These are phyloP conservation scores for Caenorhabditis sp. DNA, from an alignment of 2,888 invertebrate genomes.

Conservation along the genomic window DNA sequence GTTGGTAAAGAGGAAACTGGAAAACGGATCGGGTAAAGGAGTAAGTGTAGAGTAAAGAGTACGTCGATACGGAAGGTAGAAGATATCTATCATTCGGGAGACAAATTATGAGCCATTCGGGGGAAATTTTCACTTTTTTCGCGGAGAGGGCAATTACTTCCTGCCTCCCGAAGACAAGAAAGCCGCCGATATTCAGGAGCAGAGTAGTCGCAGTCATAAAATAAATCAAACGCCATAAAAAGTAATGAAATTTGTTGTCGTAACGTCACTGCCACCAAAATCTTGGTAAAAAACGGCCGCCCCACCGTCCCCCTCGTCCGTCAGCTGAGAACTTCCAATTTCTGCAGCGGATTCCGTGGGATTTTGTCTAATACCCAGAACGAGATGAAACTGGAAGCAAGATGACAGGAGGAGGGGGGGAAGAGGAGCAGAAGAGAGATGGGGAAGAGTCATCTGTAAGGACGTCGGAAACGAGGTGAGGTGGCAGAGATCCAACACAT, in stretches of 20 bases:
- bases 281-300: constrained; percentile 24
- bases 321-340: constrained; percentile 60
- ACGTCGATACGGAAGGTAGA: not conserved
- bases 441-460: constrained; percentile 2
- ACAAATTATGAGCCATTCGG: not conserved
- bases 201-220: constrained; percentile 48
- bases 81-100: not conserved
- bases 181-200: not conserved
- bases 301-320: not conserved
- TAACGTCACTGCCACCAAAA: constrained; percentile 25
- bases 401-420: not conserved
- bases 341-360: constrained; percentile 39
- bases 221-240: constrained; percentile 52
- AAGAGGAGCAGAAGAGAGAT: too few species aligned
- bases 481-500: not conserved
- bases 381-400: constrained; percentile 11
- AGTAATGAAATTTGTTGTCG: constrained; percentile 60
- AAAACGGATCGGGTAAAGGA: not conserved
- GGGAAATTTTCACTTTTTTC: constrained; percentile 9
- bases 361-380: constrained; percentile 43
- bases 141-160: constrained; percentile 28
- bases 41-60: not conserved
- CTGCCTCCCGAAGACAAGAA: too few species aligned
- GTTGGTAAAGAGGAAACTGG: not conserved
- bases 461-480: not conserved